These are phyloP conservation scores for Formica selysi DNA, from an alignment of 1,140 invertebrate species.

Conservation along the genomic window DNA sequence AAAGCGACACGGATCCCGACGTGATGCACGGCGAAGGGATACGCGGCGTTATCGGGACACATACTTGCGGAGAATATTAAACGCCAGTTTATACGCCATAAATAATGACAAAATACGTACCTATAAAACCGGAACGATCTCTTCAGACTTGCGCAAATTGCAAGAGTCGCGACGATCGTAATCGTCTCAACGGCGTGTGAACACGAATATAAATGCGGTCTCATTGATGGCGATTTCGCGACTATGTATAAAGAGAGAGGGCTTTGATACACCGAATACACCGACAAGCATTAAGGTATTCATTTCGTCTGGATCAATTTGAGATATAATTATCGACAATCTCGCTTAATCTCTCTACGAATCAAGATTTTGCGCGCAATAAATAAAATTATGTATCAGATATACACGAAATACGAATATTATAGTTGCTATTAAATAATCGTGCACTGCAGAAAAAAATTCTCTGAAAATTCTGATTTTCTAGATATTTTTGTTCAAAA, in stretches of 20 bases:
- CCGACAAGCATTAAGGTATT: not conserved
- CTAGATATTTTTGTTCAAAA: too few species aligned
- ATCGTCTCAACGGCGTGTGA: conserved; percentile 32
- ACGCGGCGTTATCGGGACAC: not conserved
- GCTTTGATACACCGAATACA: not conserved
- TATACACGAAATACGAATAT: not conserved
- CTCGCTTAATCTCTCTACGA: too few species aligned
- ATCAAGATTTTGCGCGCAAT: too few species aligned
- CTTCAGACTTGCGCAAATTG: conserved; percentile 27
- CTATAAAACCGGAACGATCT: conserved; percentile 31
- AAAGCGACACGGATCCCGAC: conserved; percentile 40
- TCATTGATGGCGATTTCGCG: conserved; percentile 17
- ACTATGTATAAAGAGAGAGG: not conserved
- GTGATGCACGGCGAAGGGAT: not conserved
- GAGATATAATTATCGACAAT: not conserved
- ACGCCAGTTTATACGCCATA: conserved; percentile 38
- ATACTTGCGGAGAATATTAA: conserved; percentile 41
- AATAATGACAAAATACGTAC: conserved; percentile 50
- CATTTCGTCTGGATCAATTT: not conserved
- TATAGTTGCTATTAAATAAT: not conserved
- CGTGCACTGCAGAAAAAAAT: too few species aligned
- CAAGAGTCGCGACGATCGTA: conserved; percentile 35
- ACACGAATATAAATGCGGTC: conserved; percentile 9
- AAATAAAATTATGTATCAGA: too few species aligned
- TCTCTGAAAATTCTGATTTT: too few species aligned